Conservation (phyloP, 2,113 vertebrate genomes). For the Edolisoma coerulescens region DNA sequence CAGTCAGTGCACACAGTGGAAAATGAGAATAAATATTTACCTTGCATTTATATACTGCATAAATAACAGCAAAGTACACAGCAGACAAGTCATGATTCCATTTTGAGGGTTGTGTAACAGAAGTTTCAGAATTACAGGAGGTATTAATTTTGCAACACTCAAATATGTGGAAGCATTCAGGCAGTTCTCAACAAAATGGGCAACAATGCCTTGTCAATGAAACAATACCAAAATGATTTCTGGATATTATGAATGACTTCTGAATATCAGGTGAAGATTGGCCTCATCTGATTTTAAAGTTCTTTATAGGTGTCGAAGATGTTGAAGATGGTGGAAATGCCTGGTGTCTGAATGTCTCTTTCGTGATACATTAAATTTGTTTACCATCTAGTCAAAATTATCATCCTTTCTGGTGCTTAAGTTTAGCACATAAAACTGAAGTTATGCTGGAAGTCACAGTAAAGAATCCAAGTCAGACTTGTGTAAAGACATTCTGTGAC, state of each 20-base stretch:
- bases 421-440: neutral
- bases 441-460: neutral
- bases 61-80: conserved; percentile 4
- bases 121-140: neutral
- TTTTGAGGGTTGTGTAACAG: neutral
- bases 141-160: neutral
- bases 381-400: neutral
- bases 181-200: neutral
- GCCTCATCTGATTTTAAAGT: neutral
- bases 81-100: neutral
- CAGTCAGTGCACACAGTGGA: conserved; percentile 1
- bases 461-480: neutral
- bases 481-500: neutral
- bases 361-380: fast-evolving
- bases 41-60: conserved; percentile 4
- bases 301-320: neutral
- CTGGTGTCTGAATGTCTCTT: neutral
- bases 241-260: neutral
- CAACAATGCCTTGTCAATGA: neutral
- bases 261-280: neutral
- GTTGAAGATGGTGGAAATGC: neutral
- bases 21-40: conserved; percentile 59
- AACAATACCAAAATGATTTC: neutral
- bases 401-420: neutral
- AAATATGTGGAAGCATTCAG: neutral